phyloP scores from a whole-genome alignment of 2,113 vertebrate species.

The Thomomys bottae region DNA sequence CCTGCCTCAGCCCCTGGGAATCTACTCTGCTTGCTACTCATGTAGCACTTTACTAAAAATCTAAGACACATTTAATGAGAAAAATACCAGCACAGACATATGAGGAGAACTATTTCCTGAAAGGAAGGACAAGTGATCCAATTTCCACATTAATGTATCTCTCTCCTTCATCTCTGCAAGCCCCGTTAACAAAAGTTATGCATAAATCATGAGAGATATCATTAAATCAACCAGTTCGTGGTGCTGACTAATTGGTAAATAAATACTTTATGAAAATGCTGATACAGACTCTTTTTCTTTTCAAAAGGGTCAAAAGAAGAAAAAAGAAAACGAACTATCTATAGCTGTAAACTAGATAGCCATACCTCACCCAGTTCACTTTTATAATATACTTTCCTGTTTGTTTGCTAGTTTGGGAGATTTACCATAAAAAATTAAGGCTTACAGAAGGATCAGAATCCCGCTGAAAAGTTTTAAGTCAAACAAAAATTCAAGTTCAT shows the following conservation, averaged over 20 bases:
- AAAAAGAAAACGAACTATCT: neutral
- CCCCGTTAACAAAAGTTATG: constrained; percentile 84
- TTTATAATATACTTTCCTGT: constrained; percentile 28
- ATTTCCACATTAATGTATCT: constrained; percentile 84
- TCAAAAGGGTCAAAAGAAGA: neutral
- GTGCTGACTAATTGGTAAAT: constrained; percentile 86
- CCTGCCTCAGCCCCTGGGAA: neutral
- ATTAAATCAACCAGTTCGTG: constrained; percentile 84
- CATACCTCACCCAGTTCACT: neutral
- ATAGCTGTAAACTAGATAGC: neutral
- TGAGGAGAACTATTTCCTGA: constrained; percentile 72
- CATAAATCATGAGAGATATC: constrained; percentile 85
- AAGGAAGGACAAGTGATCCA: constrained; percentile 75
- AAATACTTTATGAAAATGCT: constrained; percentile 80
- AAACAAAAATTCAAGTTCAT: constrained; percentile 43
- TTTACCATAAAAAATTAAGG: neutral
- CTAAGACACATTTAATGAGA: constrained; percentile 40
- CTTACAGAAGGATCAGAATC: neutral
- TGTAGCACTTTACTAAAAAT: constrained; percentile 27
- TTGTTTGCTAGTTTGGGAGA: neutral
- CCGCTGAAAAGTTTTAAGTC: constrained; percentile 52
- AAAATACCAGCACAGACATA: constrained; percentile 33
- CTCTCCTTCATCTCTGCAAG: constrained; percentile 82
- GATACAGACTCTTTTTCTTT: constrained; percentile 75
- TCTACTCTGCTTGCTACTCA: neutral